phyloP scores from a whole-genome alignment of 2,113 vertebrate species.

The Nibea coibor region DNA sequence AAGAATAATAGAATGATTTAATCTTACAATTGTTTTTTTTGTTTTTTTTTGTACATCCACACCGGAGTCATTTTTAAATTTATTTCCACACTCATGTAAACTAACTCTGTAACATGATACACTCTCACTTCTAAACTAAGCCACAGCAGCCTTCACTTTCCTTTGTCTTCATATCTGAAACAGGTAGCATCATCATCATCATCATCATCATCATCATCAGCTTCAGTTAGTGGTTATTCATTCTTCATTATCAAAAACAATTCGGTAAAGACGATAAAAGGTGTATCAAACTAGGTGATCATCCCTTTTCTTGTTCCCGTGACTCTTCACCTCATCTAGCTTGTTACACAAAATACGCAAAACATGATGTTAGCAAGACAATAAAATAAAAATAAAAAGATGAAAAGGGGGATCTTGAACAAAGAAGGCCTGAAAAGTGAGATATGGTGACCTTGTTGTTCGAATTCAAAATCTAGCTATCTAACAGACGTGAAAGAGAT shows the following conservation, averaged over 20 bases:
- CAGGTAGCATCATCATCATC: constrained; percentile 61
- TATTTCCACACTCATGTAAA: constrained; percentile 74
- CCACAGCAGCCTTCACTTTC: constrained; percentile 59
- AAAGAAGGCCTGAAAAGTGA: constrained; percentile 58
- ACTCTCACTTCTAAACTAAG: constrained; percentile 65
- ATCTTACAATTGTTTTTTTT: constrained; percentile 61
- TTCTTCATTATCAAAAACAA: constrained; percentile 57
- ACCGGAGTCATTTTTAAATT: constrained; percentile 69
- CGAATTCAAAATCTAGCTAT: constrained; percentile 46
- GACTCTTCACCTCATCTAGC: constrained; percentile 35
- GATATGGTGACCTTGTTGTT: constrained; percentile 68
- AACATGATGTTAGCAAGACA: constrained; percentile 67
- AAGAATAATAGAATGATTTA: constrained; percentile 74
- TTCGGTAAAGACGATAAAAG: constrained; percentile 45
- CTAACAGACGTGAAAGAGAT: constrained; percentile 63
- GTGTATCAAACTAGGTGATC: constrained; percentile 50
- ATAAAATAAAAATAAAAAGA: constrained; percentile 14
- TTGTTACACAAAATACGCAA: constrained; percentile 53
- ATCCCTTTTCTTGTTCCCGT: constrained; percentile 51
- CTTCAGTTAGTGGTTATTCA: constrained; percentile 78
- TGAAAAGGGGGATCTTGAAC: constrained; percentile 51
- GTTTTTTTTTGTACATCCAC: constrained; percentile 71
- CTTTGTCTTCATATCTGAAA: constrained; percentile 55
- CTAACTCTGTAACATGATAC: constrained; percentile 68
- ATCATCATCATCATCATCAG: constrained; percentile 42